Base-by-base conservation (phyloP, 2,113 vertebrate genomes). In the Tragelaphus imberbis region DNA sequence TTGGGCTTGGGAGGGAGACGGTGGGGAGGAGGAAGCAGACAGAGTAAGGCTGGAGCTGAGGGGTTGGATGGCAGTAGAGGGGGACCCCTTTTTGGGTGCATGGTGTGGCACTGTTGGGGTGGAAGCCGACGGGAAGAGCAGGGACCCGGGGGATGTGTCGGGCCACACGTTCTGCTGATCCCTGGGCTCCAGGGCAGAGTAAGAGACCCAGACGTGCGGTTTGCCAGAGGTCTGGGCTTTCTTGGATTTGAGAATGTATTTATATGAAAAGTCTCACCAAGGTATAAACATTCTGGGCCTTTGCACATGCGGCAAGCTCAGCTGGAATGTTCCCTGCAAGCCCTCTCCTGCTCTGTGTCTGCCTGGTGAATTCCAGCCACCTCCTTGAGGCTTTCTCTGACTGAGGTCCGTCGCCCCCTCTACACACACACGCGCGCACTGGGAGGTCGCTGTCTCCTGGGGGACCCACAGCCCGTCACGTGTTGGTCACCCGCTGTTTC, bases 241-340 rank as follows among this genome's bases (percentile, higher is more conserved):
- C 85, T 93, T 90, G 53, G 91, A 94, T 91, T 82, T 91, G 96
- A 98, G 96, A 59, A 96, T 90, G 77, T 98, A 97, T 98, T 98
- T 98, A 97, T 80, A 92, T 92, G 93, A 93, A 87, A 95, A 95
- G 98, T 97, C 97, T 97, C 94, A 98, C 75, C 91, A 94, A 95
- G 97, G 96, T 97, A 87, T 98, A 98, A 98, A 98, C 95, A 97
- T 84, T 93, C 51, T 49, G 97, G 96, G 97, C 95, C 97, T 97
- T 97, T 97, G 97, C 91, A 97, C 97, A 93, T 63, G 95, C 96
- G n/a, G 84, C 4, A 61, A 85, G 36, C 93, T 97, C n/a, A n/a
- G 85, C 85, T 91, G 95, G 97, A 97, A 97, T 80, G 84, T 89
- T 23, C 55, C 87, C 61, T 68, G 21, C 25, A 17, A 28, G n/a